A percentile compares a stretch with the other conserved stretches of the same genome.
phyloP scores from a whole-genome alignment of 2,888 invertebrate genomes.

The Acleris emargana region DNA sequence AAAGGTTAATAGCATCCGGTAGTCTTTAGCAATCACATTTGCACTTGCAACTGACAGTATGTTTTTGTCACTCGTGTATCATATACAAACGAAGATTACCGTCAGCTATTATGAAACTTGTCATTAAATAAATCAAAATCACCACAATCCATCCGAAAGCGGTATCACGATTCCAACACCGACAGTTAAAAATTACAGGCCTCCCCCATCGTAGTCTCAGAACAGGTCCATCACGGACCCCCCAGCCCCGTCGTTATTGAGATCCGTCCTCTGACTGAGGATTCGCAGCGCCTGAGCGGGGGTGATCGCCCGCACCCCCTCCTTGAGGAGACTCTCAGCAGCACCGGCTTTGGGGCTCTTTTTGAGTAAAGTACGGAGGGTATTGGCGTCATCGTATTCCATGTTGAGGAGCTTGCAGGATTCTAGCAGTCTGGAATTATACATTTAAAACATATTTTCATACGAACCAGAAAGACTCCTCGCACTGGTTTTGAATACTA shows the following conservation, averaged over 20 bases:
- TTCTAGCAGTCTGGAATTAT: conserved; percentile 86
- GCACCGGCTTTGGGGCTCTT: conserved; percentile 47
- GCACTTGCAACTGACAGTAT: too few relatives aligned
- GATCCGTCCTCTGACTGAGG: conserved; percentile 73
- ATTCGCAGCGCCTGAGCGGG: conserved; percentile 57
- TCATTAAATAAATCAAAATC: too few relatives aligned
- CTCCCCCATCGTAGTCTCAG: conserved; percentile 67
- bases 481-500: too few relatives aligned
- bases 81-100: too few relatives aligned
- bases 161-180: too few relatives aligned
- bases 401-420: conserved; percentile 89
- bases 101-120: too few relatives aligned
- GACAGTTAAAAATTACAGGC: conserved; percentile 45
- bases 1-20: too few relatives aligned
- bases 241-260: conserved; percentile 57
- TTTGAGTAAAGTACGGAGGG: conserved; percentile 86
- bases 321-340: conserved; percentile 43
- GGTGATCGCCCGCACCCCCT: conserved; percentile 50
- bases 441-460: too few relatives aligned
- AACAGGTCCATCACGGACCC: conserved; percentile 72
- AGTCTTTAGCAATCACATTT: too few relatives aligned
- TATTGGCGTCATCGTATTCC: conserved; percentile 90
- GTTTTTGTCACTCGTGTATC: too few relatives aligned
- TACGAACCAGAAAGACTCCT: too few relatives aligned
- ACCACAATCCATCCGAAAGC: too few relatives aligned